Percentiles rank a stretch among this genome's conserved stretches.
Conservation (phyloP, 2,888 invertebrate species). For the Zaprionus bogoriensis region DNA sequence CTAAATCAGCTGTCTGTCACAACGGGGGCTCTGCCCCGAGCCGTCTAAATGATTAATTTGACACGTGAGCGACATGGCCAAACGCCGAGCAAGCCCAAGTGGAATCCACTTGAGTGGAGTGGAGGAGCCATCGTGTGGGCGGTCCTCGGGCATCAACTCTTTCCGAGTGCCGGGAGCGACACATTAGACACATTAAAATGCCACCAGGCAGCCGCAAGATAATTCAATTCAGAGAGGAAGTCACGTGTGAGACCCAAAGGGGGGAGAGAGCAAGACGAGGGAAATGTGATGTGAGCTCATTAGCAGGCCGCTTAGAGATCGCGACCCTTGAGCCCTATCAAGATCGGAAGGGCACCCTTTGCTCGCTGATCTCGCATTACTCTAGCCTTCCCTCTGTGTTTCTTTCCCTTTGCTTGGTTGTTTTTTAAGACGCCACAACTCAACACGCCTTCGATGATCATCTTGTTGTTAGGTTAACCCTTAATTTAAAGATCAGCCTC, state of each 20-base stretch:
- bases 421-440: slow-evolving; percentile 42
- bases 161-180: slow-evolving; percentile 55
- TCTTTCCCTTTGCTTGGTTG: slow-evolving; percentile 19
- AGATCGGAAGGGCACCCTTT: neutral
- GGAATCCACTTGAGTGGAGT: slow-evolving; percentile 46
- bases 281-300: slow-evolving; percentile 55
- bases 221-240: slow-evolving; percentile 61
- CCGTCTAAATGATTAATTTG: slow-evolving; percentile 68
- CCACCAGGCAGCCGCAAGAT: slow-evolving; percentile 63
- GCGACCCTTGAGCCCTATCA: slow-evolving; percentile 48
- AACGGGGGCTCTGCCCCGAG: slow-evolving; percentile 9
- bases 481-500: slow-evolving; percentile 67
- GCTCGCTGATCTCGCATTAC: neutral
- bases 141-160: slow-evolving; percentile 68
- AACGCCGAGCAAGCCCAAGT: slow-evolving; percentile 24
- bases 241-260: slow-evolving; percentile 26
- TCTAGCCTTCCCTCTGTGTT: neutral
- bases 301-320: slow-evolving; percentile 66
- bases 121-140: slow-evolving; percentile 45
- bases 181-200: slow-evolving; percentile 75
- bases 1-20: slow-evolving; percentile 69
- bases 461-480: slow-evolving; percentile 64
- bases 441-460: slow-evolving; percentile 41
- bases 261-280: slow-evolving; percentile 10
- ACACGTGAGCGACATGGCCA: slow-evolving; percentile 70